These are phyloP conservation scores for Phaenicophaeus curvirostris DNA, from an alignment of 2,797 vertebrate genomes.

Conservation along the genomic window DNA sequence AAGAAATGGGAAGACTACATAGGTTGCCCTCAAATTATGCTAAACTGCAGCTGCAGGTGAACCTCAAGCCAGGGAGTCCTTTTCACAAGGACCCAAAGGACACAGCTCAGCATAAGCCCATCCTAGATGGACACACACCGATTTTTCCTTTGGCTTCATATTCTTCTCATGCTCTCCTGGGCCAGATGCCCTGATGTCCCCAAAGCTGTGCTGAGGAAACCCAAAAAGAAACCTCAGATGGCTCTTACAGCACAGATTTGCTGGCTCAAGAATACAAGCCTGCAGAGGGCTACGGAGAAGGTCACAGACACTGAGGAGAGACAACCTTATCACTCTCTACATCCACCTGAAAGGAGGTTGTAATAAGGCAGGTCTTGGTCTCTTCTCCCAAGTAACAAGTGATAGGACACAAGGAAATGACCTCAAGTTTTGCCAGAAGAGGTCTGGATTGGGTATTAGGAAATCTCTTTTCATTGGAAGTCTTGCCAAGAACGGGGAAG, in stretches of 20 bases:
- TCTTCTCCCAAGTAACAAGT: too few relatives aligned
- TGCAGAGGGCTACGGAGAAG: not conserved
- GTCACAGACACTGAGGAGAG: not conserved
- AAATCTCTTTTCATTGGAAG: too few relatives aligned
- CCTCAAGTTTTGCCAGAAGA: too few relatives aligned
- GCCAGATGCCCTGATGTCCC: not conserved
- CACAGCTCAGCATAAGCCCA: not conserved
- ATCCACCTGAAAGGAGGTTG: too few relatives aligned
- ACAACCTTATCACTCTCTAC: too few relatives aligned
- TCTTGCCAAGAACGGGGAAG: too few relatives aligned
- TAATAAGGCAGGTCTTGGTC: too few relatives aligned
- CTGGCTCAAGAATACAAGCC: not conserved
- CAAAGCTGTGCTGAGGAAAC: not conserved
- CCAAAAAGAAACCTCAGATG: not conserved
- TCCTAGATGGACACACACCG: not conserved
- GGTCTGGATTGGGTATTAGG: too few relatives aligned
- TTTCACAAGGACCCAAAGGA: not conserved
- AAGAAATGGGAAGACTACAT: accelerated
- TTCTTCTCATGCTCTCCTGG: not conserved
- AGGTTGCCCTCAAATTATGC: not conserved
- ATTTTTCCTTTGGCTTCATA: not conserved
- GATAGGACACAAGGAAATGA: too few relatives aligned
- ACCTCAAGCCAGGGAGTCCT: not conserved
- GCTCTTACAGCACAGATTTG: accelerated
- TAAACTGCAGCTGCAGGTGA: accelerated